Conservation (phyloP, 2,113 vertebrate species). For the Andinoacara biseriatus region DNA sequence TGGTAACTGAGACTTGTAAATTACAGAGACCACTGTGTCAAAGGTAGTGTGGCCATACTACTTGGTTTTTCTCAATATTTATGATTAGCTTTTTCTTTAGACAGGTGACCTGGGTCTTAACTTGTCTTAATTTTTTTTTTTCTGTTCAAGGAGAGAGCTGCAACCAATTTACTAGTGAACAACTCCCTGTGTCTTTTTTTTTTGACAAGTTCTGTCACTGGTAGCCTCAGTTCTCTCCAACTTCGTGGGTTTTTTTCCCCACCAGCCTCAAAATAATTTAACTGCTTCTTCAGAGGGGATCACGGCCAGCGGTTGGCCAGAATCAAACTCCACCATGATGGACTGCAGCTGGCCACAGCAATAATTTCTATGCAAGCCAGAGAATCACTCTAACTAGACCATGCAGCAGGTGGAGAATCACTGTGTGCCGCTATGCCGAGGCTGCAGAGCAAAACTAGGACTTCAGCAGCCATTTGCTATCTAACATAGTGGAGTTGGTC, state of each 20-base stretch:
- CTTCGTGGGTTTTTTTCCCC: no score
- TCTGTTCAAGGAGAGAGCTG: no score
- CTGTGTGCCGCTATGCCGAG: neutral
- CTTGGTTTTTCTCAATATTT: neutral
- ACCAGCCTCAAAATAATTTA: no score
- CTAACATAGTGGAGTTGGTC: neutral
- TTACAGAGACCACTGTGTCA: neutral
- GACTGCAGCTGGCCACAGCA: no score
- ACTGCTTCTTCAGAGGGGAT: no score
- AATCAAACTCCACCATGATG: no score
- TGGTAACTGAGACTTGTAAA: neutral
- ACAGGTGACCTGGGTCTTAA: neutral
- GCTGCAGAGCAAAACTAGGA: neutral
- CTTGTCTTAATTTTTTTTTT: no score
- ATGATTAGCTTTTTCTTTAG: neutral
- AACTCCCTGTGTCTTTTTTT: no score
- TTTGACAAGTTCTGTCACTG: no score
- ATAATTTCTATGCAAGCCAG: neutral
- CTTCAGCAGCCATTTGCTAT: neutral
- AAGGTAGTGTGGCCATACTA: neutral
- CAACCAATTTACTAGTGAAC: no score
- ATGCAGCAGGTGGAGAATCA: neutral
- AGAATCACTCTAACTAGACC: neutral
- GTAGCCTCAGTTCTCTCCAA: no score
- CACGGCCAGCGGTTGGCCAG: no score